Evolutionary conservation across 2,113 vertebrate genomes (phyloP).

Genomic region (Lagopus muta): DNA sequence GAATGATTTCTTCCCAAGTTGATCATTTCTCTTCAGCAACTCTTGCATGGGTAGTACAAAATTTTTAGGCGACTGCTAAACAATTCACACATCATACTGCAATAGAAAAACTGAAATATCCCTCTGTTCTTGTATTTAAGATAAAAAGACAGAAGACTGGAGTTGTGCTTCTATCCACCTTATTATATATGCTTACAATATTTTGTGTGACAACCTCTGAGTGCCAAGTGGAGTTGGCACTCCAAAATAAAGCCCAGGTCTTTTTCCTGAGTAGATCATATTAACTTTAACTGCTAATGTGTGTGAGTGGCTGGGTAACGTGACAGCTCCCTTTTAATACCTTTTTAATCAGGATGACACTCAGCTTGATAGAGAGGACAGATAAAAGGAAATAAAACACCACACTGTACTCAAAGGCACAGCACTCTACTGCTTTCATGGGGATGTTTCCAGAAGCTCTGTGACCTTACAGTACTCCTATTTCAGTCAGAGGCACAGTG

Average conservation of each 20-base stretch:
- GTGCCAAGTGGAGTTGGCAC: neutral
- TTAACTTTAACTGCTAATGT: neutral
- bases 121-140: neutral
- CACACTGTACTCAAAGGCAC: neutral
- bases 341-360: neutral
- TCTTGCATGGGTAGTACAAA: neutral
- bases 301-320: neutral
- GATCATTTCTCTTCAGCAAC: neutral
- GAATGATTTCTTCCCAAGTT: neutral
- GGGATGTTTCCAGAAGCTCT: neutral
- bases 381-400: constrained; percentile 30
- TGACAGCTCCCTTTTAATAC: neutral
- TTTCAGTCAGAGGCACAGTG: neutral
- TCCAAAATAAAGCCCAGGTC: neutral
- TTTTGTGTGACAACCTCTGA: neutral
- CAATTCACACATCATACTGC: neutral
- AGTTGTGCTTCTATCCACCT: neutral
- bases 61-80: neutral
- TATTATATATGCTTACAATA: neutral
- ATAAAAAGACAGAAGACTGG: neutral
- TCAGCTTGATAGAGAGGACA: neutral
- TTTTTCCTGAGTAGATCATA: neutral
- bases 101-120: neutral
- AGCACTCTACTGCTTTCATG: neutral
- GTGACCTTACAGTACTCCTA: neutral